Evolutionary conservation across 2,888 invertebrate species (phyloP), one percentile per base, ranked within the genome.

Genomic region (Gastrophysa polygoni): DNA sequence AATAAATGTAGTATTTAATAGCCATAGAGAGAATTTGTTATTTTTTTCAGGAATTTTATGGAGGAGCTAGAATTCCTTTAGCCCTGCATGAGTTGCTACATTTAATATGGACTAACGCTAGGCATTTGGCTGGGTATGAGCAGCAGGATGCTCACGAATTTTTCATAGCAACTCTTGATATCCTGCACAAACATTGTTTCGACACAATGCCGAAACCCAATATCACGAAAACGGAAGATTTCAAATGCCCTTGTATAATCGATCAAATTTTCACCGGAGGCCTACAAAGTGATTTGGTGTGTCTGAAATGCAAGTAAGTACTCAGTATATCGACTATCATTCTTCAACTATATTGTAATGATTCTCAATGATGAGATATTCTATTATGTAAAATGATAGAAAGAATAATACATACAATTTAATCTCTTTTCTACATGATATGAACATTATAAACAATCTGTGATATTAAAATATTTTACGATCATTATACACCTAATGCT

Each of bases 61-160:
- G 93, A 5, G 96, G 96, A 20, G 90, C 91, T 51, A 90, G 91
- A 75, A 89, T 91, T 1, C 96, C 98, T 0, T 83, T 97, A 76
- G 94, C 94, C 24, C 87, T 98, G 56, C 93, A 94, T 80, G 90
- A 93, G 49, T 84, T 98, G 64, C 85, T 98, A 67, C 93, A 96
- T 83, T 85, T 96, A 77, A 96, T 96, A 75, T 98, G 96, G 97
- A 95, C 93, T n/a, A 95, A 97, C 82, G 96, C 95, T 47, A 88
- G 91, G 58, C 95, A 97, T 80, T 86, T 98, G 73, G 95, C 96
- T 24, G 96, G 96, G 54, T 95, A 96, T 80, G 95, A 96, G 79
- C 98, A 98, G 79, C 98, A 98, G 81, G 98, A 99, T 81, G 98
- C 98, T 20, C 98, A 99, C 78, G 98, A 99, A 84, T 98, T 98